Percentiles rank a stretch among this genome's conserved stretches.
These are phyloP conservation scores for Atta colombica DNA, from an alignment of 1,140 invertebrate species.

Conservation along the genomic window DNA sequence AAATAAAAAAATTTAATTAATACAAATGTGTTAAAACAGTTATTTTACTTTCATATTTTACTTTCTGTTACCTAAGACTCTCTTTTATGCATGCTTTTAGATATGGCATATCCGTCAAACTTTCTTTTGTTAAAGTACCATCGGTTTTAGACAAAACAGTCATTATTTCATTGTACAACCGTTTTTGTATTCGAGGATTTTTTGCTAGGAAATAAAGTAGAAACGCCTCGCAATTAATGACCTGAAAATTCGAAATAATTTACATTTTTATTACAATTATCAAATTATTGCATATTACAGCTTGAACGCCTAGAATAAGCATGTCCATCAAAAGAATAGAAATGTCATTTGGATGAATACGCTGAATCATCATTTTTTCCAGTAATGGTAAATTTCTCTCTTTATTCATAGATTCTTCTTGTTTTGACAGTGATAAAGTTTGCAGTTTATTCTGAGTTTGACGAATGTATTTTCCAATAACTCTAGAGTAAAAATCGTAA, in stretches of 20 bases:
- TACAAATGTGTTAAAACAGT: background rate
- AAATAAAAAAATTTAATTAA: background rate
- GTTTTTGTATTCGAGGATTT: slow-evolving; percentile 88
- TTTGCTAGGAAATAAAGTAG: slow-evolving; percentile 88
- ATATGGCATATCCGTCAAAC: slow-evolving; percentile 87
- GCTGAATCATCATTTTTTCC: slow-evolving; percentile 86
- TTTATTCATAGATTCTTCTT: slow-evolving; percentile 12
- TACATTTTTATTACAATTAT: background rate
- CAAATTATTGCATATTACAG: slow-evolving; percentile 81
- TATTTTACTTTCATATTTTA: slow-evolving; percentile 37
- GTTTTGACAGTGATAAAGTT: background rate
- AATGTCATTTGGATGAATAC: slow-evolving; percentile 88
- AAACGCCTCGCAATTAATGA: slow-evolving; percentile 87
- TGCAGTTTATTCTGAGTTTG: slow-evolving; percentile 77
- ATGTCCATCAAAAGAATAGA: slow-evolving; percentile 89
- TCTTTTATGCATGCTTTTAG: slow-evolving; percentile 91
- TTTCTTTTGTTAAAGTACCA: slow-evolving; percentile 81
- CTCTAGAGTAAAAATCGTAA: slow-evolving; percentile 77
- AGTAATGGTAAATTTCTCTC: slow-evolving; percentile 81
- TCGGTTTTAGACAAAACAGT: slow-evolving; percentile 75
- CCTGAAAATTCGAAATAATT: slow-evolving; percentile 81
- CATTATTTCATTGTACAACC: slow-evolving; percentile 88
- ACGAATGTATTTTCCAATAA: slow-evolving; percentile 82
- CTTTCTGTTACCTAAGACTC: slow-evolving; percentile 86
- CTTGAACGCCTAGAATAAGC: slow-evolving; percentile 88